These are phyloP conservation scores for Carcinoscorpius rotundicauda DNA, from an alignment of 1,140 invertebrate genomes.

Conservation along the genomic window DNA sequence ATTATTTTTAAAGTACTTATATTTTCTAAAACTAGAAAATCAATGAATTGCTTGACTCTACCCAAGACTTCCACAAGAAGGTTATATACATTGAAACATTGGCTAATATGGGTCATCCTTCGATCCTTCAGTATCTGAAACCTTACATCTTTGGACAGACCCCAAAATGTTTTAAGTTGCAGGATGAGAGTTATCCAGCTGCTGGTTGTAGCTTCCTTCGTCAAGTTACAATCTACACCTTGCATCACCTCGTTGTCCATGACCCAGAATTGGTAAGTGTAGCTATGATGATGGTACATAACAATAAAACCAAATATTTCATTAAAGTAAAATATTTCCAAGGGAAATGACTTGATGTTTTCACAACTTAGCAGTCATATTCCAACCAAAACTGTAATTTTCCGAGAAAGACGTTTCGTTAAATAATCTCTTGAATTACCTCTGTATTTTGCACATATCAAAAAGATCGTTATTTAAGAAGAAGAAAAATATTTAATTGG, in stretches of 20 bases:
- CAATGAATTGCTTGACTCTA: not conserved
- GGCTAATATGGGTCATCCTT: conserved; percentile 13
- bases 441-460: too few species aligned
- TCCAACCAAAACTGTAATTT: too few species aligned
- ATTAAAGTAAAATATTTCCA: too few species aligned
- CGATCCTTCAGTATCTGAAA: conserved; percentile 12
- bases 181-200: not conserved
- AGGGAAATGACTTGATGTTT: too few species aligned
- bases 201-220: conserved; percentile 13
- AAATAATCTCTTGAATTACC: too few species aligned
- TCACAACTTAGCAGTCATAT: too few species aligned
- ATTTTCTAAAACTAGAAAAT: conserved; percentile 2
- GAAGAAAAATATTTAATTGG: too few species aligned
- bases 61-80: conserved; percentile 12
- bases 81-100: conserved; percentile 19
- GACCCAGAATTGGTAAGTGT: conserved; percentile 11
- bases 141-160: conserved; percentile 14
- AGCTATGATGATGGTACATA: too few species aligned
- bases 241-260: conserved; percentile 8
- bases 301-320: too few species aligned
- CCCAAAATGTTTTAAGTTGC: not conserved
- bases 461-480: too few species aligned
- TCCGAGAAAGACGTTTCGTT: too few species aligned
- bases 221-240: conserved; percentile 18
- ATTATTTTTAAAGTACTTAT: too few species aligned